Evolutionary conservation across 2,797 vertebrate species (phyloP).

Genomic region (Poecilia wingei): DNA sequence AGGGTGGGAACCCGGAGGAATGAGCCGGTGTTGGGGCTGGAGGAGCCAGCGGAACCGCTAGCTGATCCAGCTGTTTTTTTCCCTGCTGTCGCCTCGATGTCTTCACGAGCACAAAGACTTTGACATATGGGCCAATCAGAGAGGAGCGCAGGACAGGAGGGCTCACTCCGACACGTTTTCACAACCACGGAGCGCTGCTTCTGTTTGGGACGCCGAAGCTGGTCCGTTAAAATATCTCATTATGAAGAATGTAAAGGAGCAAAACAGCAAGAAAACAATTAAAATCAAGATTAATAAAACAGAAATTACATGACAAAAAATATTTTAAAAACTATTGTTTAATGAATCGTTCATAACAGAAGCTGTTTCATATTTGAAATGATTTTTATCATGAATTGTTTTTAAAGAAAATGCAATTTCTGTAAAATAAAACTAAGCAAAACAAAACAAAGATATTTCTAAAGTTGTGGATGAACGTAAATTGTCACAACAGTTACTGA

Average conservation of each 20-base stretch:
- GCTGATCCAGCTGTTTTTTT: slow-evolving; percentile 64
- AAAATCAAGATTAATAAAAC: not conserved
- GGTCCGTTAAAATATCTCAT: not conserved
- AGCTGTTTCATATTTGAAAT: not conserved
- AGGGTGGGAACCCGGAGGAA: slow-evolving; percentile 5
- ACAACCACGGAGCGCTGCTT: not conserved
- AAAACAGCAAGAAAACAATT: not conserved
- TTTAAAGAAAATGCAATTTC: not conserved
- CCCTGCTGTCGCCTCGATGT: slow-evolving; percentile 48
- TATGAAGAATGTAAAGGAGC: not conserved
- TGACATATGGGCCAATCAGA: slow-evolving; percentile 16
- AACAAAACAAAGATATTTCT: not conserved
- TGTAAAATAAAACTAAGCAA: not conserved
- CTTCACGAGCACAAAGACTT: slow-evolving; percentile 68
- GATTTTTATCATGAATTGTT: not conserved
- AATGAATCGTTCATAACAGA: not conserved
- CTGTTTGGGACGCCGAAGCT: not conserved
- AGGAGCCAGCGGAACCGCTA: slow-evolving; percentile 25
- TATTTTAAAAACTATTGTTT: not conserved
- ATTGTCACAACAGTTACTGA: not conserved
- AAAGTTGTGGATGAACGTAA: not conserved
- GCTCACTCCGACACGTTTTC: slow-evolving; percentile 35
- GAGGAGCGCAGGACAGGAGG: not conserved
- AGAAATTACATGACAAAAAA: not conserved
- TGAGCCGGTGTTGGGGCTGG: not conserved